Base-by-base conservation (phyloP, 1,140 invertebrate species). In the Aphidius ervi region DNA sequence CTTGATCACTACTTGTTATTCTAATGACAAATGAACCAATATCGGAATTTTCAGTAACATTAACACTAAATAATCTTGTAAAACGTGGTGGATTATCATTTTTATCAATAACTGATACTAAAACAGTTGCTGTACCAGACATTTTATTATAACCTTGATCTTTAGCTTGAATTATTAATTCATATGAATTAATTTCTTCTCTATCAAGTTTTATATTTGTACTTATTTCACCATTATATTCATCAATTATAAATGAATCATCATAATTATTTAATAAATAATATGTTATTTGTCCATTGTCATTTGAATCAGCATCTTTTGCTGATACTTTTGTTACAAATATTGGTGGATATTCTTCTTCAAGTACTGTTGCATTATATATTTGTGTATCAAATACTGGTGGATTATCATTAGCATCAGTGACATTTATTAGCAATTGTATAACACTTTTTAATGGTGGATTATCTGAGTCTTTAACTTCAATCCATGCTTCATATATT, bases 71-170 rank as follows among this genome's bases (percentile, higher is more conserved):
- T 0, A 97, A 77, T 52, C 94, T 80, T 1, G 94, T 96, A 73
- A 98, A 98, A 62, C 90, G 83, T 1, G 95, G 95, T 8, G 93
- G 92, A 76, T 97, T 96, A 75, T 98, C 95, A 78, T 98, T 98
- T 75, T 94, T 94, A 72, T 98, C 94, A 16, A 90, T 73, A 10
- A 98, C 86, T 5, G 87, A 91, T 0, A 98, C 83, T 10, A 92
- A 70, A 1, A 98, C 89, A 40, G 90, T 94, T 0, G 94, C 87
- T 1, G 90, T 89, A 7, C 94, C 93, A 1, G 91, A 90, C 49
- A 93, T 75, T 57, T 87, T 84, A 31, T 3, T 31, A 42, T 84
- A 83, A 3, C 95, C 95, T 69, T 93, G 86, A 77, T 98, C 95
- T 3, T 89, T 80, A 5, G 94, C 95, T 78, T 93, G 88, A 0